phyloP scores from a whole-genome alignment of 2,113 vertebrate genomes.

The Coptodon rendalli region DNA sequence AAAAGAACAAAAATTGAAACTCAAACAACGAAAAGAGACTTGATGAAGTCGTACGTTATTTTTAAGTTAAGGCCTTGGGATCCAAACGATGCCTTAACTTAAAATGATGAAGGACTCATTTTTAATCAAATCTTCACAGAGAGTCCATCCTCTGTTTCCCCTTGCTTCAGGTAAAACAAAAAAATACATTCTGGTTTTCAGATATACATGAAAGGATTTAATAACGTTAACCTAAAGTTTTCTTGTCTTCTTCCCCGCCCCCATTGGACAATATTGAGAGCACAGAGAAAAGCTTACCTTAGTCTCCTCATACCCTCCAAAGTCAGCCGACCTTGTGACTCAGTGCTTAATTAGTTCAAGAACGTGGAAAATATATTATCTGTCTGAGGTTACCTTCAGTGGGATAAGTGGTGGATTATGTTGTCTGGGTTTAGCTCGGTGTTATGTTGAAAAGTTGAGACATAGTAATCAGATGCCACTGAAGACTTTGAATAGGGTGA shows the following conservation, averaged over 20 bases:
- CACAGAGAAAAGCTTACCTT: not conserved
- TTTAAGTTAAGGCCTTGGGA: not conserved
- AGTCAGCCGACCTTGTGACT: not conserved
- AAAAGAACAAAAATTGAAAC: not conserved
- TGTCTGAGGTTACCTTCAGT: not conserved
- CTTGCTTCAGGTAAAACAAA: not conserved
- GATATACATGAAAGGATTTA: not conserved
- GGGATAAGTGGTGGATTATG: not conserved
- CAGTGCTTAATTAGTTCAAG: not conserved
- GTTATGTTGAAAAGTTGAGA: not conserved
- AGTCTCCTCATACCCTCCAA: not conserved
- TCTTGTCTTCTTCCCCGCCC: not conserved
- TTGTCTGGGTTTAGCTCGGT: not conserved
- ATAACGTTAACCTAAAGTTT: not conserved
- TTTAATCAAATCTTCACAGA: not conserved
- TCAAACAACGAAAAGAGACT: not conserved
- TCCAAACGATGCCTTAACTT: not conserved
- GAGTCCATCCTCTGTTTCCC: not conserved
- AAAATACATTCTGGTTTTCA: not conserved
- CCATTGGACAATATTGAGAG: not conserved
- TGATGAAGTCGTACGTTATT: not conserved
- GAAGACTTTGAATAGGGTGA: not conserved
- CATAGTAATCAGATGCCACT: not conserved
- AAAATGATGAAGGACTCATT: not conserved
- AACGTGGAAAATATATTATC: not conserved